Evolutionary conservation across 2,113 vertebrate genomes (phyloP), one percentile per base, ranked within the genome.

Genomic region (Aegithalos caudatus): DNA sequence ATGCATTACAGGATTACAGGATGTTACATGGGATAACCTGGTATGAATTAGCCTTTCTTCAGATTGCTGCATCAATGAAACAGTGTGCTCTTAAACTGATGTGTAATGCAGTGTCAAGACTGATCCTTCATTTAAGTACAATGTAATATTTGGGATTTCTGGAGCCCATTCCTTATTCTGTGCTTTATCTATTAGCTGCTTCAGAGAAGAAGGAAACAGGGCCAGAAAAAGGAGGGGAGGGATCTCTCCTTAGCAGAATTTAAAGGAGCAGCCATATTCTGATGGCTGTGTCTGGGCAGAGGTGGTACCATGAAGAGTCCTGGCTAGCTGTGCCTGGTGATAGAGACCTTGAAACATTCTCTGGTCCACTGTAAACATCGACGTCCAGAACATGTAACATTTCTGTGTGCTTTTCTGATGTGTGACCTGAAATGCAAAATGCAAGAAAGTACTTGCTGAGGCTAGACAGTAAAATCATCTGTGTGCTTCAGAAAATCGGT

Each of bases 131-230:
- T 76, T 84, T 69, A 83, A 73, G 60, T 42, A 35, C 28, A 42
- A 0, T 25, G 71, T 42, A 47, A 11, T 35, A 38, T 27, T 48
- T 44, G 44, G 19, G 14, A 38, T 78, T 83, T 54, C 62, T 74
- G 64, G 8, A 85, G n/a, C 45, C 53, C 23, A 3, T 50, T 93
- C 37, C 45, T 74, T 81, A 28, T 20, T 51, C 62, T 28, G 14
- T 72, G 71, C 65, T 94, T 57, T 74, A 53, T 58, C 70, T 69
- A 57, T 72, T 40, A 85, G 65, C 69, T 88, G 45, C 29, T 78
- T 78, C 22, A 45, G 60, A 84, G 69, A 67, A 61, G 51, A 61
- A 70, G 50, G 56, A 84, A 76, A n/a, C 23, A 40, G 64, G 0
- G 1, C 33, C 65, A 44, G 24, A 27, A 56, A 80, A 33, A 44